Percentiles rank a stretch among this genome's conserved stretches.
Evolutionary conservation across 2,888 invertebrate species (phyloP).

Genomic region (Pollenia labialis): DNA sequence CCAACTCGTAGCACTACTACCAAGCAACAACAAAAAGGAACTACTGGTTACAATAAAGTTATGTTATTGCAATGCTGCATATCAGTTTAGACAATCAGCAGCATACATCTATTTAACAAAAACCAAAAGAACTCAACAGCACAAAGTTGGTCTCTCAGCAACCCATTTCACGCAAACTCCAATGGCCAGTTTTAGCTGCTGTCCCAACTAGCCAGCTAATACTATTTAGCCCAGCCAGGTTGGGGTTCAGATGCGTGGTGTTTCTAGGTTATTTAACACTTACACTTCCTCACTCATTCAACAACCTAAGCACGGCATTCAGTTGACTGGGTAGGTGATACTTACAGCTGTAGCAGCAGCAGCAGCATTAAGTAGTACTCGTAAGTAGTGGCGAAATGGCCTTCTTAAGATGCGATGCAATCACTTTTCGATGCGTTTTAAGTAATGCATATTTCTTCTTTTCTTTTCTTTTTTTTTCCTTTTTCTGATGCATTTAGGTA

Average conservation of each 20-base stretch:
- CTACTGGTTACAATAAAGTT: slow-evolving; percentile 70
- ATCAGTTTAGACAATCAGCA: slow-evolving; percentile 73
- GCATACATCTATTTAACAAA: slow-evolving; percentile 68
- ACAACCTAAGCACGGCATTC: background rate
- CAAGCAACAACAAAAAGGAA: slow-evolving; percentile 26
- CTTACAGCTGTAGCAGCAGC: slow-evolving; percentile 14
- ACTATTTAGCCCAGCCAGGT: slow-evolving; percentile 60
- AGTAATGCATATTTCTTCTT: slow-evolving; percentile 65
- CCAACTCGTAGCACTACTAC: slow-evolving; percentile 32
- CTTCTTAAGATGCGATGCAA: slow-evolving; percentile 71
- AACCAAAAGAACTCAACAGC: background rate
- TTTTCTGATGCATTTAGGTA: slow-evolving; percentile 61
- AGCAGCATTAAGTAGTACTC: slow-evolving; percentile 77
- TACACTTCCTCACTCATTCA: slow-evolving; percentile 75
- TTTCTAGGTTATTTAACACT: slow-evolving; percentile 78
- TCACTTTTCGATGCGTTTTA: slow-evolving; percentile 72
- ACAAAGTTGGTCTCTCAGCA: slow-evolving; percentile 17
- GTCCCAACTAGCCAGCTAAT: slow-evolving; percentile 40
- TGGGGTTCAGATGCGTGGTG: slow-evolving; percentile 70
- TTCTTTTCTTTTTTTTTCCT: slow-evolving; percentile 38
- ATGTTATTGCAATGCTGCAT: slow-evolving; percentile 72
- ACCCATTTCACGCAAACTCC: slow-evolving; percentile 73
- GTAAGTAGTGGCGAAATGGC: slow-evolving; percentile 72
- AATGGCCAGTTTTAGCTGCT: slow-evolving; percentile 39
- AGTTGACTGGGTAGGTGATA: slow-evolving; percentile 74